phyloP scores from a whole-genome alignment of 2,113 vertebrate species.

The Holacanthus passer region DNA sequence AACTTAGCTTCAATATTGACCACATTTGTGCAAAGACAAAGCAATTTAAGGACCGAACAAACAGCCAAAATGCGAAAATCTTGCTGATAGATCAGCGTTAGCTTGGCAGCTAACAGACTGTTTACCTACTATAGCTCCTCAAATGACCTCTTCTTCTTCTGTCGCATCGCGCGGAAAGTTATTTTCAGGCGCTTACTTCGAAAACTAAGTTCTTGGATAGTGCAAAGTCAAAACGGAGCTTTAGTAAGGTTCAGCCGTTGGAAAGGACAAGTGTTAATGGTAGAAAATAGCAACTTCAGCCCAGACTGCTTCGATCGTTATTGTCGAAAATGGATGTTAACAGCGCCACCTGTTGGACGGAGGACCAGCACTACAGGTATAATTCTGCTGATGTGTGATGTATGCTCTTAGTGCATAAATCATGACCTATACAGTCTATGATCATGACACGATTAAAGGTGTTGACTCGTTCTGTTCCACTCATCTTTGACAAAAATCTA shows the following conservation, averaged over 20 bases:
- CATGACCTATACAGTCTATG: too few species aligned
- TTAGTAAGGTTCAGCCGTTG: neutral
- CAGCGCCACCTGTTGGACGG: conserved; percentile 46
- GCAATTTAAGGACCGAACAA: neutral
- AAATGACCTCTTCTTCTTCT: neutral
- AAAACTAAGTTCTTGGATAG: fast-evolving
- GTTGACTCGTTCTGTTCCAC: neutral
- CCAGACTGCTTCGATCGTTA: neutral
- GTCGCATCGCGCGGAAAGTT: neutral
- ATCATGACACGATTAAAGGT: neutral
- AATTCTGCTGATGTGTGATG: neutral
- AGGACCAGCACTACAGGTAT: neutral
- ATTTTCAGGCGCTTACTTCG: fast-evolving
- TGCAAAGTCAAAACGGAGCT: neutral
- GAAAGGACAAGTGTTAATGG: neutral
- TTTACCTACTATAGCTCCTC: conserved; percentile 31
- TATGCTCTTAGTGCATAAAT: too few species aligned
- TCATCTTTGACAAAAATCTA: neutral
- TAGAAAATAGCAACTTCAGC: neutral
- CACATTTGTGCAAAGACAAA: neutral
- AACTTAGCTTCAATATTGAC: neutral
- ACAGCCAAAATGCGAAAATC: neutral
- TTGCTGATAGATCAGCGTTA: neutral
- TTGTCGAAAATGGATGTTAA: neutral
- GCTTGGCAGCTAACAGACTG: conserved; percentile 38